Conservation (phyloP, 2,797 vertebrate genomes). For the Acipenser transmontanus region DNA sequence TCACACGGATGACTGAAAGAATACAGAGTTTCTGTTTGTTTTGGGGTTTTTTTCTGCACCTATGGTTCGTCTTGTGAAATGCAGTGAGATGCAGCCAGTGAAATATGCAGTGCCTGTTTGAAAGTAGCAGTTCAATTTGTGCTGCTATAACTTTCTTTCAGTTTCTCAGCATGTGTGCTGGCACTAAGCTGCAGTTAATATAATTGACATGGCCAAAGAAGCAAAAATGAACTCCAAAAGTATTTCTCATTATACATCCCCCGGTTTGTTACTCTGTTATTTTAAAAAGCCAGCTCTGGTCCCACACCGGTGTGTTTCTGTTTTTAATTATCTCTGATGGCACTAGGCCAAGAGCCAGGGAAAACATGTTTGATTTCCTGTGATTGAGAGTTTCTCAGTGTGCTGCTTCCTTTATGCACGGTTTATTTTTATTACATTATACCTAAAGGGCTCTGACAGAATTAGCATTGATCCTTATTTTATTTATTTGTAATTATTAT, state of each 20-base stretch:
- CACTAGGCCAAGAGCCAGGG: conserved; percentile 63
- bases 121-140: conserved; percentile 58
- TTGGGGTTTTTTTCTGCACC: too few relatives aligned
- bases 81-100: background rate
- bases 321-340: conserved; percentile 79
- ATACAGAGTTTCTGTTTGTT: too few relatives aligned
- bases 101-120: conserved; percentile 45
- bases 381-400: conserved; percentile 61
- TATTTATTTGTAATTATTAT: conserved; percentile 1
- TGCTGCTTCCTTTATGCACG: conserved; percentile 62
- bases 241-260: conserved; percentile 71
- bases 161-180: conserved; percentile 60
- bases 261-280: conserved; percentile 65
- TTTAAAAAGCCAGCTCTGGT: conserved; percentile 64
- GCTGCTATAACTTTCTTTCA: conserved; percentile 50
- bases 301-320: conserved; percentile 65
- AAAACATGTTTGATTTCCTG: conserved; percentile 65
- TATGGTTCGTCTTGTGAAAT: background rate
- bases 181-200: conserved; percentile 58
- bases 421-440: conserved; percentile 60
- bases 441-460: conserved; percentile 57
- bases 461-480: conserved; percentile 38
- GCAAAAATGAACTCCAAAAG: conserved; percentile 63
- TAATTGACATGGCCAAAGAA: conserved; percentile 69
- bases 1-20: too few relatives aligned